Percentiles rank a stretch among this genome's conserved stretches.
Conservation (phyloP, 2,888 invertebrate species). For the Helleia helle region DNA sequence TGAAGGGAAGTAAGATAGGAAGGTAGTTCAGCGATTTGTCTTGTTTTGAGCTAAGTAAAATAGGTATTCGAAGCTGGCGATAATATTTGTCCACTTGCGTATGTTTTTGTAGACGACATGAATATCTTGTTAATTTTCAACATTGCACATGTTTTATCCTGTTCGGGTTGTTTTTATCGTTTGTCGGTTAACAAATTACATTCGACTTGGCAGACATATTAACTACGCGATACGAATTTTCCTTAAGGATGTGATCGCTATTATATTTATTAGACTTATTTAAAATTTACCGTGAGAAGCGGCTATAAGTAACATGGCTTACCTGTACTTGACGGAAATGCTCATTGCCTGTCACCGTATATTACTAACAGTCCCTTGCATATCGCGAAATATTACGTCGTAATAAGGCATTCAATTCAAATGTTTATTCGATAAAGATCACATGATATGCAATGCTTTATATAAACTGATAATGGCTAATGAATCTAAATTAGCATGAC, state of each 20-base stretch:
- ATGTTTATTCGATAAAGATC: slow-evolving; percentile 22
- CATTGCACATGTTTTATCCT: too few relatives aligned
- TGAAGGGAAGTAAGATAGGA: too few relatives aligned
- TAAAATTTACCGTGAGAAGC: neutral
- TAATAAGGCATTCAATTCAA: slow-evolving; percentile 24
- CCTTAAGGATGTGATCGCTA: neutral
- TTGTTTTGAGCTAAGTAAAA: too few relatives aligned
- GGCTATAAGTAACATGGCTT: neutral
- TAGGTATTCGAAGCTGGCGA: too few relatives aligned
- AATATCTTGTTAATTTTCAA: too few relatives aligned
- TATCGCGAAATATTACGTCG: slow-evolving; percentile 21
- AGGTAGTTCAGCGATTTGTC: too few relatives aligned
- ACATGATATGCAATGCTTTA: slow-evolving; percentile 20
- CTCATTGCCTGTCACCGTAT: slow-evolving; percentile 13
- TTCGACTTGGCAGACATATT: neutral
- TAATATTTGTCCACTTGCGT: too few relatives aligned
- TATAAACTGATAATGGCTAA: slow-evolving; percentile 6
- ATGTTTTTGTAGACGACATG: too few relatives aligned
- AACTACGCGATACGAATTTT: neutral
- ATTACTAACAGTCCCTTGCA: slow-evolving; percentile 16
- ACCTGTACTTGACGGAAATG: slow-evolving; percentile 12
- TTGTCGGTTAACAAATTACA: neutral
- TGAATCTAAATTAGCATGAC: neutral
- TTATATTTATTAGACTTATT: neutral
- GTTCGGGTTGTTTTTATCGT: too few relatives aligned